Percentiles rank a stretch among this genome's conserved stretches.
Conservation (phyloP, 1,140 invertebrate genomes). For the Drosophila baimaii region DNA sequence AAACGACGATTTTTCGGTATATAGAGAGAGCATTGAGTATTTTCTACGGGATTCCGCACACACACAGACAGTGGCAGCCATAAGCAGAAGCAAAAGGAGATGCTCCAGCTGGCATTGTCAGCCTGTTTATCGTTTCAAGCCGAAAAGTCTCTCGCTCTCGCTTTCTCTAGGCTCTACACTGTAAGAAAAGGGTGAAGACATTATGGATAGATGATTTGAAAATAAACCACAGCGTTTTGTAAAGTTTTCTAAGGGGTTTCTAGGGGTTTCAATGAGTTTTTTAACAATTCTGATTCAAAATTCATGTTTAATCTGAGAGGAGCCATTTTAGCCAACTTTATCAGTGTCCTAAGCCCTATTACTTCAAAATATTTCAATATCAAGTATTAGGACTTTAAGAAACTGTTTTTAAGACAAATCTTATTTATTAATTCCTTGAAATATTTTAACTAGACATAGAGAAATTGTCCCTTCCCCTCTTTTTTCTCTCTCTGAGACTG, state of each 20-base stretch:
- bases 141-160: conserved; percentile 55
- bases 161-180: conserved; percentile 14
- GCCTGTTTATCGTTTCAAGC: conserved; percentile 74
- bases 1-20: conserved; percentile 37
- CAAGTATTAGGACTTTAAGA: too few species aligned
- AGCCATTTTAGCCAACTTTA: too few species aligned
- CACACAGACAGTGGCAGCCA: conserved; percentile 9
- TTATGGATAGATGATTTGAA: background rate
- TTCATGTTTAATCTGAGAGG: too few species aligned
- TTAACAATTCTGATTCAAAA: too few species aligned
- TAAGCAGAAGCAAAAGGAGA: conserved; percentile 34
- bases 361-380: too few species aligned
- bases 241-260: too few species aligned
- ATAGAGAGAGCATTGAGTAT: conserved; percentile 33
- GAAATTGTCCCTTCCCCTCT: background rate
- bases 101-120: conserved; percentile 63
- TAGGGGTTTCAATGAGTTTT: too few species aligned
- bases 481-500: background rate
- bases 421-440: background rate
- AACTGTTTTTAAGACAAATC: too few species aligned
- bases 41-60: conserved; percentile 17
- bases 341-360: too few species aligned
- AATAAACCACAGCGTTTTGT: too few species aligned
- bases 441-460: background rate
- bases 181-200: background rate